These are phyloP conservation scores for Lagothrix lagotricha DNA, from an alignment of 2,797 vertebrate species.

Conservation along the genomic window DNA sequence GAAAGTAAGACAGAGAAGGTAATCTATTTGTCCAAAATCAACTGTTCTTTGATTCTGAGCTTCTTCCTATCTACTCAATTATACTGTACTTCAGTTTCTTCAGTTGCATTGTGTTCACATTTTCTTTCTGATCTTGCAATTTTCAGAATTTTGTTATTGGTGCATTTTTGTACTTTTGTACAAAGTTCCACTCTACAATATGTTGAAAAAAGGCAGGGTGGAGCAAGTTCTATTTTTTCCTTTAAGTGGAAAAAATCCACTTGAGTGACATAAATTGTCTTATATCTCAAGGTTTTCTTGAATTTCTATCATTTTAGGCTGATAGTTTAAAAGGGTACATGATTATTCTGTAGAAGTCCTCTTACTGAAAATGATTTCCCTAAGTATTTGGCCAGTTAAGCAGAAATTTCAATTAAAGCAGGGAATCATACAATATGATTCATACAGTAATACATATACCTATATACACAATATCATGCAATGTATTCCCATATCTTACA, in stretches of 20 bases:
- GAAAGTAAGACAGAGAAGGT: neutral
- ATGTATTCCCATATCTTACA: neutral
- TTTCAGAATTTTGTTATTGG: neutral
- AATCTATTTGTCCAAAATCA: neutral
- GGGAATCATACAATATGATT: neutral
- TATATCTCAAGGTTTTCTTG: slow-evolving; percentile 36
- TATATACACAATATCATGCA: neutral
- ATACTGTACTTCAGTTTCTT: neutral
- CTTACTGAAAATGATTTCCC: slow-evolving; percentile 6
- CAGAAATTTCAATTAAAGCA: slow-evolving; percentile 24
- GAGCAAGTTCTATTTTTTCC: neutral
- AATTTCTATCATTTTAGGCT: slow-evolving; percentile 43
- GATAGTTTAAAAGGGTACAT: neutral
- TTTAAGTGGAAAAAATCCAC: slow-evolving; percentile 20
- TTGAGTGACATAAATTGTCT: slow-evolving; percentile 14
- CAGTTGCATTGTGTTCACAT: neutral
- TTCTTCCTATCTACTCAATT: neutral
- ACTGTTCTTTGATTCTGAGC: neutral
- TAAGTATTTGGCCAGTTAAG: slow-evolving; percentile 14
- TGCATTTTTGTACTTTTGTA: neutral
- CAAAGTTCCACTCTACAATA: neutral
- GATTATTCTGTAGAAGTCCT: slow-evolving; percentile 26
- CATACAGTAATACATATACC: neutral
- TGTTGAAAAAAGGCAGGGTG: neutral
- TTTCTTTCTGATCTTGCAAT: neutral